Conservation (phyloP, 1,140 invertebrate genomes). For the Procambarus clarkii region DNA sequence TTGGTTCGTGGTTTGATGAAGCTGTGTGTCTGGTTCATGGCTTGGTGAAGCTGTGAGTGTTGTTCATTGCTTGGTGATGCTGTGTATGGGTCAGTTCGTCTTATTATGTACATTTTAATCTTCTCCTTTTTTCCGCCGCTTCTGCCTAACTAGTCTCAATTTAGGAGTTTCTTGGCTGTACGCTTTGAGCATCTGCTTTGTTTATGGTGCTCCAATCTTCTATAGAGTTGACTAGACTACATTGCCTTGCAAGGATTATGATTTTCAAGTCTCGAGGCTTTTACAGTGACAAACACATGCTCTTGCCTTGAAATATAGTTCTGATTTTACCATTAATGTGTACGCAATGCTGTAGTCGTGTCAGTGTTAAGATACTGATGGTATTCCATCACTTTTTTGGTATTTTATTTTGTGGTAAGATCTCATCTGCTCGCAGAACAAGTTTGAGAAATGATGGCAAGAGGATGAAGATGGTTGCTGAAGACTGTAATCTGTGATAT, state of each 20-base stretch:
- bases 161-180: conserved; percentile 35
- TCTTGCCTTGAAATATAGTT: conserved; percentile 62
- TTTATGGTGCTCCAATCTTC: conserved; percentile 16
- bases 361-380: conserved; percentile 56
- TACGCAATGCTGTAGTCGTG: conserved; percentile 62
- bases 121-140: neutral
- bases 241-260: conserved; percentile 60
- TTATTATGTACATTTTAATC: neutral
- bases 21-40: too few species aligned
- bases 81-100: neutral
- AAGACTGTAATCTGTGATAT: conserved; percentile 68
- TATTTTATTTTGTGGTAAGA: conserved; percentile 51
- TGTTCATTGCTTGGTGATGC: too few species aligned
- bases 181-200: conserved; percentile 1
- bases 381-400: conserved; percentile 41
- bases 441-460: conserved; percentile 68
- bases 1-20: too few species aligned
- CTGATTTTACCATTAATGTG: conserved; percentile 39
- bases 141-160: neutral
- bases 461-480: conserved; percentile 55
- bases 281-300: conserved; percentile 65
- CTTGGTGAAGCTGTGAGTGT: too few species aligned
- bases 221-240: conserved; percentile 34
- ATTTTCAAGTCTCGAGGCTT: conserved; percentile 52
- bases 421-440: conserved; percentile 51